Conservation (phyloP, 23 tunicate species). For the Oikopleura dioica region DNA sequence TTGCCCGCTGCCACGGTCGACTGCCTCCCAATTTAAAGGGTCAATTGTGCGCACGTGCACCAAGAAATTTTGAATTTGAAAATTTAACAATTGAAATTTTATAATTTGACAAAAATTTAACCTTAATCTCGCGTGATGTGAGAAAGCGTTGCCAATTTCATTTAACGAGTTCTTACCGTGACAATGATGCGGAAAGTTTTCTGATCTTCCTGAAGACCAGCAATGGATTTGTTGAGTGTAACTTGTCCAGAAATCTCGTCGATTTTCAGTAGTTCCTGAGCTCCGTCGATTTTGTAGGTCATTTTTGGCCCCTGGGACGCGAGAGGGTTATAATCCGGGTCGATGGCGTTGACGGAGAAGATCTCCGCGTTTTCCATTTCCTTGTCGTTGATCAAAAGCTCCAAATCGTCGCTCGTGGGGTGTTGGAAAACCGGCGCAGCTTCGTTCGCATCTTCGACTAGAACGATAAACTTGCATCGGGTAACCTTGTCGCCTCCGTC, state of each 20-base stretch:
- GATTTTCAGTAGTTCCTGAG: background rate
- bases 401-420: background rate
- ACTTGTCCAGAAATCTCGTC: background rate
- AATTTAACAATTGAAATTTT: no score
- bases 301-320: background rate
- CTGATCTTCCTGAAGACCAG: background rate
- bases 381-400: background rate
- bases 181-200: background rate
- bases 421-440: conserved; percentile 7
- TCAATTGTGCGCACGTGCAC: no score
- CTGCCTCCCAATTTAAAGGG: no score
- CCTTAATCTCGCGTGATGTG: no score
- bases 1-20: no score
- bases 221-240: background rate
- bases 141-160: no score
- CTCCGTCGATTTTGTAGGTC: background rate
- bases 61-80: no score
- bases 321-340: conserved; percentile 4
- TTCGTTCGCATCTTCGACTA: conserved; percentile 9
- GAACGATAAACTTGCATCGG: background rate
- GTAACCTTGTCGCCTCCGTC: background rate
- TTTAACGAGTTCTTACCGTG: no score
- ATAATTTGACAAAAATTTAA: no score
- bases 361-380: background rate
- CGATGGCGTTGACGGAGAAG: background rate